Base-by-base conservation (phyloP, 2,888 invertebrate species). In the Diplazon laetatorius region DNA sequence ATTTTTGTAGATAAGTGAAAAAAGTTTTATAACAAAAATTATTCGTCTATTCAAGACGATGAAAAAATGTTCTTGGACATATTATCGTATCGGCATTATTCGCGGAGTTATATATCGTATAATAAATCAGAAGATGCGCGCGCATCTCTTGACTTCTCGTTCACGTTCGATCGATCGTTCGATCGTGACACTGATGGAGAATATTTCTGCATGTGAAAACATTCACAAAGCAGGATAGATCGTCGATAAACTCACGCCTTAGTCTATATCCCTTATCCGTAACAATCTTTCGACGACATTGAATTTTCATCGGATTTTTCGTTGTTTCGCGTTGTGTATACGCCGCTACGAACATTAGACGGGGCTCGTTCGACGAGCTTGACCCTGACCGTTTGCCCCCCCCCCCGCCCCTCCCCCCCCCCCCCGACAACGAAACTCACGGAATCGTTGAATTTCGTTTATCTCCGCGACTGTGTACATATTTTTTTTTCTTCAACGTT, bases 391-490 rank as follows among this genome's bases (percentile, higher is more conserved):
- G 30, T 73, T 63, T 18, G 14, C 48, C 18, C n/a, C n/a, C n/a
- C n/a, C n/a, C n/a, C n/a, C n/a, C n/a, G n/a, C n/a, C n/a, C n/a
- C n/a, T n/a, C n/a, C n/a, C n/a, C n/a, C n/a, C n/a, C n/a, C n/a
- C n/a, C n/a, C n/a, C 73, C 55, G n/a, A 63, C 68, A 44, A 68
- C 8, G 30, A 35, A 30, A 35, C 9, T 66, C 65, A 69, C 30
- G 30, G 70, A 76, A 82, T 81, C 72, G 66, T 60, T 74, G 80
- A 65, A 82, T 83, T 80, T 81, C 78, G 72, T 80, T 78, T 76
- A 83, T 77, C 25, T 44, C 30, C 12, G 6, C 68, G 30, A 30
- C 30, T n/a, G n/a, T n/a, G 16, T 22, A 50, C 25, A 25, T 35
- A 22, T 2, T 10, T 6, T 46, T 25, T 62, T 42, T 22, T 30